These are phyloP conservation scores for Fratercula arctica DNA, from an alignment of 2,797 vertebrate species.

Conservation along the genomic window DNA sequence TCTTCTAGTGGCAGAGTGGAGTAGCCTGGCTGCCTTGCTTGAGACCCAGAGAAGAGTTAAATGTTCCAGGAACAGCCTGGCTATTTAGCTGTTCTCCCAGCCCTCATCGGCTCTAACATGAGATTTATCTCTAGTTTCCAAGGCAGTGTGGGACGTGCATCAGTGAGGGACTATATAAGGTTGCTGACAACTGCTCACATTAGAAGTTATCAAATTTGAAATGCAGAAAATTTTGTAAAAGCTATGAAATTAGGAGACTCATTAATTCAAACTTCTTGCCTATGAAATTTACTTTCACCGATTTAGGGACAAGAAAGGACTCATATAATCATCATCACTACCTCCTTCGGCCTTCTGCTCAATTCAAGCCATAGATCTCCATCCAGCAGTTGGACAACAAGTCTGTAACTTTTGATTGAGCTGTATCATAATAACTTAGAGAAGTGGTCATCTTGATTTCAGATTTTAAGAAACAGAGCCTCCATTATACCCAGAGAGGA, in stretches of 20 bases:
- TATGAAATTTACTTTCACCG: not conserved
- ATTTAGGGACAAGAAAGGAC: not conserved
- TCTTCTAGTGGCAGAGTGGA: not conserved
- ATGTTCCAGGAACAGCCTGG: not conserved
- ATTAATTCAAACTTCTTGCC: not conserved
- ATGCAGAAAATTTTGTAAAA: not conserved
- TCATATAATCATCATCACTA: accelerated
- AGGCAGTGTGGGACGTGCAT: not conserved
- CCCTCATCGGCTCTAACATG: not conserved
- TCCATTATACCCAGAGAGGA: not conserved
- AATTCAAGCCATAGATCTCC: not conserved
- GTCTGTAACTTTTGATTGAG: not conserved
- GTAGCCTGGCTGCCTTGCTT: not conserved
- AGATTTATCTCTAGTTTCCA: not conserved
- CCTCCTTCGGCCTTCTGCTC: not conserved
- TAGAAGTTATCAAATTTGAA: not conserved
- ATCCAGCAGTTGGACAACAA: not conserved
- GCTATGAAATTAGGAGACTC: not conserved
- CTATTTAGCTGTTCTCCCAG: not conserved
- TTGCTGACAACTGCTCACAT: not conserved
- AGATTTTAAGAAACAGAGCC: not conserved
- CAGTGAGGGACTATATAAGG: not conserved
- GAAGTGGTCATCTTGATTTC: not conserved
- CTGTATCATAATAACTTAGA: not conserved
- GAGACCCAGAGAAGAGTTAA: not conserved